Evolutionary conservation across 2,888 invertebrate genomes (phyloP).

Genomic region (Drosophila pegasa): DNA sequence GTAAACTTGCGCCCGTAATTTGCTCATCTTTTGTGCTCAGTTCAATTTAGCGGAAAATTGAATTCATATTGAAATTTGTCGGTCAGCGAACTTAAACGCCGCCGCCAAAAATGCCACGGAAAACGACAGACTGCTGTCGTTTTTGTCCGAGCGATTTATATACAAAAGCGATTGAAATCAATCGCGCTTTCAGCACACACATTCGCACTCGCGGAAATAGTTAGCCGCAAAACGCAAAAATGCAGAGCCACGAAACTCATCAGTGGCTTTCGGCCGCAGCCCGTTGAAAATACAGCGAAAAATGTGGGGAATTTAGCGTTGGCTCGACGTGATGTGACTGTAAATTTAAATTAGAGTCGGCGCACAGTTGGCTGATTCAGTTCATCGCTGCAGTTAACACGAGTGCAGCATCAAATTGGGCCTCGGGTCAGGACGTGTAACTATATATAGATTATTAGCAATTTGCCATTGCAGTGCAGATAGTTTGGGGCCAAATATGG

Average conservation of each 20-base stretch:
- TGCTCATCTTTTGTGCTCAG: slow-evolving; percentile 67
- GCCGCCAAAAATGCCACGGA: slow-evolving; percentile 43
- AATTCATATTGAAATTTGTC: slow-evolving; percentile 70
- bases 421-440: background rate
- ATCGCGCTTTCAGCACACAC: slow-evolving; percentile 56
- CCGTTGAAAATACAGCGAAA: slow-evolving; percentile 50
- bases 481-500: background rate
- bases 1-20: slow-evolving; percentile 60
- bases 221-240: slow-evolving; percentile 50
- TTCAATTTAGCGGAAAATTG: slow-evolving; percentile 72
- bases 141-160: slow-evolving; percentile 9
- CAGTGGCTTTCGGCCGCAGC: slow-evolving; percentile 38
- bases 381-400: background rate
- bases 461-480: slow-evolving; percentile 8
- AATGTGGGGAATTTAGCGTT: slow-evolving; percentile 52
- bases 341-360: slow-evolving; percentile 46
- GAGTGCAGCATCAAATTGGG: slow-evolving; percentile 6
- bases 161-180: slow-evolving; percentile 51
- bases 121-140: slow-evolving; percentile 22
- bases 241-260: slow-evolving; percentile 43
- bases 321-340: slow-evolving; percentile 37
- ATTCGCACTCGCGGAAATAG: slow-evolving; percentile 31
- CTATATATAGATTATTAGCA: background rate
- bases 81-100: slow-evolving; percentile 57
- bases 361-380: background rate